Percentiles rank a stretch among this genome's conserved stretches.
Conservation (phyloP, 2,797 vertebrate genomes). For the Alectoris magna region DNA sequence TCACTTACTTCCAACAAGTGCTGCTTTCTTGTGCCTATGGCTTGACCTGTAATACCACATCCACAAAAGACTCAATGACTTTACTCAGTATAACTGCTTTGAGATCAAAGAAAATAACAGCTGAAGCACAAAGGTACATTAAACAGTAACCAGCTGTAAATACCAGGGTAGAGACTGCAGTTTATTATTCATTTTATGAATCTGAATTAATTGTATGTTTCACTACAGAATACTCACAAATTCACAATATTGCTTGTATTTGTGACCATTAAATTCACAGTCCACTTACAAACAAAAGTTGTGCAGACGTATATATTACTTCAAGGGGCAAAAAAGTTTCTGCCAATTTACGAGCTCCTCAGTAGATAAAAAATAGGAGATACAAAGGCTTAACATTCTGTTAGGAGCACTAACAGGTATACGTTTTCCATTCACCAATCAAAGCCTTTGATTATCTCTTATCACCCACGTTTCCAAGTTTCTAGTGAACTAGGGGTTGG, state of each 20-base stretch:
- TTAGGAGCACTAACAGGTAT: too few species aligned
- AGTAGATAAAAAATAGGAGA: background rate
- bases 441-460: background rate
- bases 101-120: background rate
- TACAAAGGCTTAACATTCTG: background rate
- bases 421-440: too few species aligned
- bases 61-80: background rate
- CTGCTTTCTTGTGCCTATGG: background rate
- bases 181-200: background rate
- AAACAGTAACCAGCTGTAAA: background rate
- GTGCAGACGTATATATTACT: background rate
- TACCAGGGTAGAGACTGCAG: accelerated
- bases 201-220: background rate
- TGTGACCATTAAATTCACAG: background rate
- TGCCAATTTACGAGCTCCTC: background rate
- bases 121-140: background rate
- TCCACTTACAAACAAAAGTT: background rate
- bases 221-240: background rate
- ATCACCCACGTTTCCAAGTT: background rate
- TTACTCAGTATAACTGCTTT: background rate
- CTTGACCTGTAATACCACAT: background rate
- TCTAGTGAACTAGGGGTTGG: background rate
- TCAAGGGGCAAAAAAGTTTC: background rate
- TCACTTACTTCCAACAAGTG: background rate
- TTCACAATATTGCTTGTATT: background rate